phyloP scores from a whole-genome alignment of 2,113 vertebrate species.

The Stegostoma tigrinum region DNA sequence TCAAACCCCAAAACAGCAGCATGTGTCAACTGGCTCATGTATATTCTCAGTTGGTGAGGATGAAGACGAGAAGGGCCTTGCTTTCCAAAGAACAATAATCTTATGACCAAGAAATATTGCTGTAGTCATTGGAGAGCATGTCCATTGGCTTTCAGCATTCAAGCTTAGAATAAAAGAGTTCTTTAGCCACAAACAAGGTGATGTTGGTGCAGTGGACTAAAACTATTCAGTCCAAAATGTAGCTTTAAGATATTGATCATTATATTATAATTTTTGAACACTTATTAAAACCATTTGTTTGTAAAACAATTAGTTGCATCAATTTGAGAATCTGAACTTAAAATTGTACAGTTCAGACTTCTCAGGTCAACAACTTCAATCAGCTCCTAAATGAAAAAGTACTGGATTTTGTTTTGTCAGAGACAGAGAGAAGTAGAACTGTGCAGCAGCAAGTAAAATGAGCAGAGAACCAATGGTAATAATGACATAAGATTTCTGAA shows the following conservation, averaged over 20 bases:
- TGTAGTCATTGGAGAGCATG: no score
- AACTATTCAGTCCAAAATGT: no score
- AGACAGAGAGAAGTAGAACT: not conserved
- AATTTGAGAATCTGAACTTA: not conserved
- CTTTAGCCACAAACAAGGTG: no score
- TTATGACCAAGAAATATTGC: no score
- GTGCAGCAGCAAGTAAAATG: not conserved
- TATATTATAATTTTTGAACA: not conserved
- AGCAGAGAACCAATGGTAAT: not conserved
- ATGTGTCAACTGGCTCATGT: no score
- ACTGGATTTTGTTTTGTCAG: not conserved
- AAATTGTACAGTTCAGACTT: not conserved
- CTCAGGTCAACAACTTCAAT: not conserved
- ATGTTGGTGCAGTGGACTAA: no score
- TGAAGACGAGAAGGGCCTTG: no score
- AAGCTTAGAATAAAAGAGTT: no score
- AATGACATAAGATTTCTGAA: not conserved
- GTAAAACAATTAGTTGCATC: not conserved
- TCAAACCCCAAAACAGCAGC: no score
- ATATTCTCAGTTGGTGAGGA: no score
- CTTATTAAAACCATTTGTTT: not conserved
- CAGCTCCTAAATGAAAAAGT: not conserved
- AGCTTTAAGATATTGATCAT: not conserved
- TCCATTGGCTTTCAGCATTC: no score
- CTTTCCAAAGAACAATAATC: no score